These are phyloP conservation scores for Pocillopora verrucosa DNA, from an alignment of 64 coral and sea anemone genomes.

Conservation along the genomic window DNA sequence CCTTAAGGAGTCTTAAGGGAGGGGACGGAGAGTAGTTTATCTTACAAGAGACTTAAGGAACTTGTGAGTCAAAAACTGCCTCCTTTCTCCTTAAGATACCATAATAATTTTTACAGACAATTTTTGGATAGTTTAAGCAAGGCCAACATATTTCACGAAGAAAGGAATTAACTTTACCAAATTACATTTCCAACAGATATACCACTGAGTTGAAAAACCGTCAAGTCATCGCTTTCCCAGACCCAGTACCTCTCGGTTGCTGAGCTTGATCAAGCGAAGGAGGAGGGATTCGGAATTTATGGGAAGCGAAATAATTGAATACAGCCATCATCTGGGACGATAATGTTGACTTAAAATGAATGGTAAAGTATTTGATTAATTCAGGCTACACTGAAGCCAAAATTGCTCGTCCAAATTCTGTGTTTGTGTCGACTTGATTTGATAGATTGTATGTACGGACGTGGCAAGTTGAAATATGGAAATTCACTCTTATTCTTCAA, in stretches of 20 bases:
- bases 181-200: background rate
- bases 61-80: background rate
- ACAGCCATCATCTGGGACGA: slow-evolving; percentile 21
- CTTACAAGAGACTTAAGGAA: background rate
- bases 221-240: background rate
- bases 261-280: background rate
- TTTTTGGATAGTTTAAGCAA: background rate
- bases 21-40: background rate
- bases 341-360: slow-evolving; percentile 94
- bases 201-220: background rate
- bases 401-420: background rate
- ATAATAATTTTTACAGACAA: background rate
- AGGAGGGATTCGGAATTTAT: slow-evolving; percentile 4
- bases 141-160: background rate
- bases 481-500: background rate
- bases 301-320: slow-evolving; percentile 38
- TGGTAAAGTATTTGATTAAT: slow-evolving; percentile 47
- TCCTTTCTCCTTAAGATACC: background rate
- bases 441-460: background rate
- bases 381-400: background rate
- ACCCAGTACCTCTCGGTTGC: slow-evolving; percentile 1
- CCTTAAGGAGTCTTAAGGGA: background rate
- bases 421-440: background rate
- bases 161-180: background rate
- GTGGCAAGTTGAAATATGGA: background rate